A percentile compares a stretch with the other conserved stretches of the same genome.
Conservation (phyloP, 2,113 vertebrate genomes). For the Triplophysa rosa region DNA sequence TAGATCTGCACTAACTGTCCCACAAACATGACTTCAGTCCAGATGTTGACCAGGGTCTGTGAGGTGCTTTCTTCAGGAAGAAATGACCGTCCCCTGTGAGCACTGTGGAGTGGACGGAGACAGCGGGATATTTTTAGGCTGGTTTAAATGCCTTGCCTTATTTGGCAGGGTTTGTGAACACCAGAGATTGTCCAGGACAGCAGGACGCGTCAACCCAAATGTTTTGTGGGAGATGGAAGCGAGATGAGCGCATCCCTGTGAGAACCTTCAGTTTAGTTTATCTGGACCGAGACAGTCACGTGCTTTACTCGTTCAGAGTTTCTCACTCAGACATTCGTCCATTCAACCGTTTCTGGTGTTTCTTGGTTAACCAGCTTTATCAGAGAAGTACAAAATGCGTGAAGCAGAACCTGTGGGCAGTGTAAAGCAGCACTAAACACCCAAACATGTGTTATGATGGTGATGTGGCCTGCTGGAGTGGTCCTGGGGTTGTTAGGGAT, state of each 20-base stretch:
- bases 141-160: slow-evolving; percentile 77
- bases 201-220: slow-evolving; percentile 53
- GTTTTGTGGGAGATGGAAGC: background rate
- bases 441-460: background rate
- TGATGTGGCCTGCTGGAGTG: background rate
- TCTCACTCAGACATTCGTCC: too few species aligned
- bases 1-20: background rate
- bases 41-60: slow-evolving; percentile 19
- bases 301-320: too few species aligned
- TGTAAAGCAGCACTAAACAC: background rate
- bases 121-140: slow-evolving; percentile 69
- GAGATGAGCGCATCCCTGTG: background rate
- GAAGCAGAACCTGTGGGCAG: background rate
- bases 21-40: slow-evolving; percentile 12
- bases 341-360: too few species aligned
- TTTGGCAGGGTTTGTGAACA: slow-evolving; percentile 71
- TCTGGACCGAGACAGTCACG: too few species aligned
- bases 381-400: too few species aligned
- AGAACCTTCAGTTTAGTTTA: too few species aligned
- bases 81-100: slow-evolving; percentile 49
- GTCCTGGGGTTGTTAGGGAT: too few species aligned
- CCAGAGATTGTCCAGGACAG: slow-evolving; percentile 53
- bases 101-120: slow-evolving; percentile 62
- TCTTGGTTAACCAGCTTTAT: too few species aligned
- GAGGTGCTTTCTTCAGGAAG: background rate